These are phyloP conservation scores for Arenaria interpres DNA, from an alignment of 2,113 vertebrate species.

Conservation along the genomic window DNA sequence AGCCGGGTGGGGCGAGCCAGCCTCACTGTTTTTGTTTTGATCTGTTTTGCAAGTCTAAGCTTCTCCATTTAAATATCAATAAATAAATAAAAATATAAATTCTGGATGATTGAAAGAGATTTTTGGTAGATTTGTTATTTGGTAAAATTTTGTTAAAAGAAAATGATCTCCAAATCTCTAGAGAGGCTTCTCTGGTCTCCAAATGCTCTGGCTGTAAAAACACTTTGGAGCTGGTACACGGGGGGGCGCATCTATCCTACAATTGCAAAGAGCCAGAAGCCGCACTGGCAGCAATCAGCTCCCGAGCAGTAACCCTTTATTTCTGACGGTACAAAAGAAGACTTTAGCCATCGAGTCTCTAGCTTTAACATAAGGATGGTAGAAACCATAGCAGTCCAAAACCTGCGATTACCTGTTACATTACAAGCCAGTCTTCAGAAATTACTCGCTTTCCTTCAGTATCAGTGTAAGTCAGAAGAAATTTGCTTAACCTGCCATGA, in stretches of 20 bases:
- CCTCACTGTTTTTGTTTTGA: background rate
- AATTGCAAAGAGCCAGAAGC: background rate
- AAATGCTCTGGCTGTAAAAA: background rate
- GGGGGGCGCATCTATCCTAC: slow-evolving; percentile 45
- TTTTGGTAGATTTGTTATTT: background rate
- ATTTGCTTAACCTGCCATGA: background rate
- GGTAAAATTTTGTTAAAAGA: background rate
- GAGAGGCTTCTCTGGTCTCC: background rate
- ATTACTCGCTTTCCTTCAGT: background rate
- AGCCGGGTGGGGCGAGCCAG: background rate
- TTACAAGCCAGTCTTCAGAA: background rate
- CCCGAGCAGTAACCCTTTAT: background rate
- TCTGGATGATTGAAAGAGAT: background rate
- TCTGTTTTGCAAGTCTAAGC: background rate
- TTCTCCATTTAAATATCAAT: background rate
- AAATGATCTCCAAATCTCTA: background rate
- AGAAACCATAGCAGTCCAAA: background rate
- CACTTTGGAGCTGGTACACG: slow-evolving; percentile 21
- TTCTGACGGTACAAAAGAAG: background rate
- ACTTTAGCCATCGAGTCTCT: background rate
- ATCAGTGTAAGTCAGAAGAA: background rate
- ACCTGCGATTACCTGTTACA: background rate
- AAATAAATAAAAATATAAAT: background rate
- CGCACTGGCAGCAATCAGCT: background rate
- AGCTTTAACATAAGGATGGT: background rate